phyloP scores from a whole-genome alignment of 2,797 vertebrate species.

The Sebastolobus alascanus region DNA sequence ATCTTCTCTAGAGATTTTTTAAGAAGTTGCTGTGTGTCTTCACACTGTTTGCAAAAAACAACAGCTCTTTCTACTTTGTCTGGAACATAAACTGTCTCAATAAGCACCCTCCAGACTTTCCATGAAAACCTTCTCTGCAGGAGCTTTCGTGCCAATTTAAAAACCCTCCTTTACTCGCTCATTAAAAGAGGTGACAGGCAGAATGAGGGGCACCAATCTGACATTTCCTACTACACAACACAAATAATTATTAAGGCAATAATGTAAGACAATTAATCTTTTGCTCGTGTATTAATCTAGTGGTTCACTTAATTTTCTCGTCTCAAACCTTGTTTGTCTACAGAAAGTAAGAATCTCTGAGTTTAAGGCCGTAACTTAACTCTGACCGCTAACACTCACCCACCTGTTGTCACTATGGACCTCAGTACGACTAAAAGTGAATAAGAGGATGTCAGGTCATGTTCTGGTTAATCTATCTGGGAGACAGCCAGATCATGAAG shows the following conservation, averaged over 20 bases:
- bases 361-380: not conserved
- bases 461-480: not conserved
- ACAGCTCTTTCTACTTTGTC: slow-evolving; percentile 18
- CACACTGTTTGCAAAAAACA: slow-evolving; percentile 29
- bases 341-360: not conserved
- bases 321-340: not conserved
- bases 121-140: slow-evolving; percentile 52
- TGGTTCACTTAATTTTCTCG: not conserved
- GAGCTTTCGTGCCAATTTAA: slow-evolving; percentile 55
- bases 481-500: no score
- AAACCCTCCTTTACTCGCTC: slow-evolving; percentile 41
- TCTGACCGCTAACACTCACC: not conserved
- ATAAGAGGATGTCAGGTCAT: not conserved
- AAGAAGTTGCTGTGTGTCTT: not conserved
- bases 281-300: not conserved
- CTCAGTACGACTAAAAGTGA: not conserved
- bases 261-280: slow-evolving; percentile 23
- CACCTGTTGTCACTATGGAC: not conserved
- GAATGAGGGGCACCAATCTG: slow-evolving; percentile 38
- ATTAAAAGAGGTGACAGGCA: slow-evolving; percentile 59
- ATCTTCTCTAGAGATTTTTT: no score
- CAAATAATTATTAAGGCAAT: slow-evolving; percentile 43
- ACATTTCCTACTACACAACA: slow-evolving; percentile 54
- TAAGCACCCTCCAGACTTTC: slow-evolving; percentile 49
- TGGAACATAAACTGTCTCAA: slow-evolving; percentile 39